Percentiles rank a stretch among this genome's conserved stretches.
Conservation (phyloP, 2,113 vertebrate species). For the Brachypteracias leptosomus region DNA sequence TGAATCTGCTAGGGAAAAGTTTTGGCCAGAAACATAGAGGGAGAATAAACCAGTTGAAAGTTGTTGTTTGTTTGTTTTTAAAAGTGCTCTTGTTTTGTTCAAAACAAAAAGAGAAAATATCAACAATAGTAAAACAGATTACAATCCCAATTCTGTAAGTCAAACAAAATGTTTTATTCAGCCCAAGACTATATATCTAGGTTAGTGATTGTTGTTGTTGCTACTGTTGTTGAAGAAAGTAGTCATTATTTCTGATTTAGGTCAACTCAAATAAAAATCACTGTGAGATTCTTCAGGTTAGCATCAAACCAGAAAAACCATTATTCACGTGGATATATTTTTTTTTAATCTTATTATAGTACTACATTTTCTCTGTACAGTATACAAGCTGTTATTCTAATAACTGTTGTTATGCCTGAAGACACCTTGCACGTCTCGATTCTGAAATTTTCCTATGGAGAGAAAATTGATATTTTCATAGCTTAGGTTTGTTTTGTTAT, state of each 20-base stretch:
- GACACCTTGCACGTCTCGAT: background rate
- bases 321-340: background rate
- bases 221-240: background rate
- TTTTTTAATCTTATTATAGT: background rate
- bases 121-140: background rate
- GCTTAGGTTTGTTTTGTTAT: background rate
- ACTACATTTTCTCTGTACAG: conserved; percentile 2
- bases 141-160: background rate
- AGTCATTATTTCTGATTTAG: background rate
- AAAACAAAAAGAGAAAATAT: background rate
- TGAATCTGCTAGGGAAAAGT: background rate
- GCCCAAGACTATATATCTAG: background rate
- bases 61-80: background rate
- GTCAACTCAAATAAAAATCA: conserved; percentile 15
- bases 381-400: background rate
- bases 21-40: background rate
- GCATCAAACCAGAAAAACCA: background rate
- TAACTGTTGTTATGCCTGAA: conserved; percentile 19
- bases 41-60: background rate
- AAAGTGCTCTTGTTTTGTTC: background rate
- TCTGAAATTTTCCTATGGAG: background rate
- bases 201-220: background rate
- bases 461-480: background rate
- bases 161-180: background rate
- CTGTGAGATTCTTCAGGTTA: conserved; percentile 14